Evolutionary conservation across 2,113 vertebrate genomes (phyloP).

Genomic region (Rissa tridactyla): DNA sequence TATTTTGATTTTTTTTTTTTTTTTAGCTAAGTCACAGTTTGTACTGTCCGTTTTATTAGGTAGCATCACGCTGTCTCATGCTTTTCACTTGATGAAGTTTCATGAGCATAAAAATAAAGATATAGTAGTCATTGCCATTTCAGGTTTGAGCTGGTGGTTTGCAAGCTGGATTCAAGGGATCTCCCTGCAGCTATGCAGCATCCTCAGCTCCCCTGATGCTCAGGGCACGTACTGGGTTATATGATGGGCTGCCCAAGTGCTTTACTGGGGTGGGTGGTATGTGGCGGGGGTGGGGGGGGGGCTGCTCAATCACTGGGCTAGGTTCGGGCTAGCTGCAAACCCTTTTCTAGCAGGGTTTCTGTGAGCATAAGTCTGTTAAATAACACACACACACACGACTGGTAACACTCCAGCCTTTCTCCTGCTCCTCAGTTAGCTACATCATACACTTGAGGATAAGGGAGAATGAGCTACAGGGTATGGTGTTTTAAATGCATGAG

Average conservation of each 20-base stretch:
- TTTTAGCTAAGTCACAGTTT: neutral
- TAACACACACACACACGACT: rapidly evolving
- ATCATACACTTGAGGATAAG: neutral
- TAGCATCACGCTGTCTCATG: rapidly evolving
- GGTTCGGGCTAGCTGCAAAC: neutral
- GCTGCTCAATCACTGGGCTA: neutral
- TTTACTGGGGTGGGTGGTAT: neutral
- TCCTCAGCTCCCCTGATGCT: neutral
- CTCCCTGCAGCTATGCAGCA: neutral
- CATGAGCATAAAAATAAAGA: neutral
- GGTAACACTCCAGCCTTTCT: neutral
- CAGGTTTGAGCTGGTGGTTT: neutral
- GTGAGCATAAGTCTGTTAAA: neutral
- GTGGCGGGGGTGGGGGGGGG: no score
- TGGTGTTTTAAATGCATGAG: neutral
- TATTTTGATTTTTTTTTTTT: neutral
- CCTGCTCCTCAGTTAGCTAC: neutral
- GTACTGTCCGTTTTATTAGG: neutral
- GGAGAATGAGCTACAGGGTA: neutral
- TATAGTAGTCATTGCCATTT: neutral
- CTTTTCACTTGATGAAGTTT: neutral
- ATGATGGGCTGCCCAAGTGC: neutral
- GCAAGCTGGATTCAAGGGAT: neutral
- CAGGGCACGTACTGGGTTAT: rapidly evolving
- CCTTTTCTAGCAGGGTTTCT: neutral